Conservation (phyloP, 2,113 vertebrate genomes). For the Forbesichthys papilliferus region DNA sequence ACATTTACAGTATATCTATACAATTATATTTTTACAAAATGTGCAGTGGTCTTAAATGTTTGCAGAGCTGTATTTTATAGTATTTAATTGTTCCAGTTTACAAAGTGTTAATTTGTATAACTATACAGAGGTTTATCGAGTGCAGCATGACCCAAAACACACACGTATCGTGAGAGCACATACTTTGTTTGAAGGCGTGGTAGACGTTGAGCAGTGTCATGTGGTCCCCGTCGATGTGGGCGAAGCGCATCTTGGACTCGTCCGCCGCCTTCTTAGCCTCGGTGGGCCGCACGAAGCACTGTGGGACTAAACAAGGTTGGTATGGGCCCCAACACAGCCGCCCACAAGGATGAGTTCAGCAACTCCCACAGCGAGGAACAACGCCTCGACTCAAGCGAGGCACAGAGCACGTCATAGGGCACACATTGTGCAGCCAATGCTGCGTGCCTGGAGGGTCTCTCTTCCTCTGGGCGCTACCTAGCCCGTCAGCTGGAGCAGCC, state of each 20-base stretch:
- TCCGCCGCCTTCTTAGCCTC: slow-evolving; percentile 98
- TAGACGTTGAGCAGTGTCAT: slow-evolving; percentile 97
- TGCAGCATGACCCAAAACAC: not conserved
- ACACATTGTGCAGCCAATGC: slow-evolving; percentile 32
- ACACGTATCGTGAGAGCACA: slow-evolving; percentile 40
- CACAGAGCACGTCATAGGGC: slow-evolving; percentile 58
- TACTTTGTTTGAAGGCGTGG: slow-evolving; percentile 98
- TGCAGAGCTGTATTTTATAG: no score
- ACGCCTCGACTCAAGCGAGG: slow-evolving; percentile 84
- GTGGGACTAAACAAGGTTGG: slow-evolving; percentile 99
- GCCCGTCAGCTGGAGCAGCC: no score
- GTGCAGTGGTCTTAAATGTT: no score
- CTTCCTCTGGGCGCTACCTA: no score
- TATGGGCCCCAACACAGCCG: slow-evolving; percentile 99
- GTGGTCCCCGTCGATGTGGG: slow-evolving; percentile 98
- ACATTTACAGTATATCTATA: no score
- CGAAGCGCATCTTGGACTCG: slow-evolving; percentile 98
- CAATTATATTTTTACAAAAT: no score
- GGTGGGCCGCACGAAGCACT: slow-evolving; percentile 98
- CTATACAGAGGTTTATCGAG: no score
- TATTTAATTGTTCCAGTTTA: no score
- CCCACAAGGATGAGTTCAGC: slow-evolving; percentile 99
- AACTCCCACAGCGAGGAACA: slow-evolving; percentile 94
- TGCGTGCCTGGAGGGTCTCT: not conserved
- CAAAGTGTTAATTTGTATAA: no score